These are phyloP conservation scores for Spilogale gracilis DNA, from an alignment of 2,113 vertebrate genomes.

Conservation along the genomic window DNA sequence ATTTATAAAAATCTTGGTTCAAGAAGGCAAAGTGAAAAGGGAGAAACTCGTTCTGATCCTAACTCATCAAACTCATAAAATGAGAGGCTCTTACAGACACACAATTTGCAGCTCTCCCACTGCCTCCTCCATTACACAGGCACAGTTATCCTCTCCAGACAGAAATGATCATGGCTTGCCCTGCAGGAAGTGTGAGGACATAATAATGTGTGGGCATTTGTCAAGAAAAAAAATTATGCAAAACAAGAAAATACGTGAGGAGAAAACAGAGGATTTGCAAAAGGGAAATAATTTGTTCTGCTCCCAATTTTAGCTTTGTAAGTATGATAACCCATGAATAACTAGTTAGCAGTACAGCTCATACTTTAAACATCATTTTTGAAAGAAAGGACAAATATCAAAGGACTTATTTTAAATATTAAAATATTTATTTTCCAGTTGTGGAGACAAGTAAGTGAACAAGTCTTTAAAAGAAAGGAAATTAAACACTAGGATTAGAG, in stretches of 20 bases:
- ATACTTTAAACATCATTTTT: conserved; percentile 28
- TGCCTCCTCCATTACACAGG: not conserved
- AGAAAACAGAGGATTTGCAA: conserved; percentile 69
- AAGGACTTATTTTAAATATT: not conserved
- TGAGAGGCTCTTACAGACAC: not conserved
- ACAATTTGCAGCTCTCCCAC: not conserved
- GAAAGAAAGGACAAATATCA: conserved; percentile 49
- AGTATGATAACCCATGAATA: conserved; percentile 34
- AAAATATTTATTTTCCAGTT: not conserved
- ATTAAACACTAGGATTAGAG: not conserved
- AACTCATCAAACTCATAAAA: not conserved
- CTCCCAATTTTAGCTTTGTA: conserved; percentile 37
- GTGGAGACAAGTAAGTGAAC: not conserved
- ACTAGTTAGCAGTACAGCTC: not conserved
- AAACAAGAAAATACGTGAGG: not conserved
- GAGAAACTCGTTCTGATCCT: not conserved
- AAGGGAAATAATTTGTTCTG: conserved; percentile 33
- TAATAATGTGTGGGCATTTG: not conserved
- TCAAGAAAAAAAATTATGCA: not conserved
- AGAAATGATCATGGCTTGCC: conserved; percentile 54
- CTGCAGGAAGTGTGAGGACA: not conserved
- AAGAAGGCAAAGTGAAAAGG: conserved; percentile 28
- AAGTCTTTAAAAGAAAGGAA: not conserved
- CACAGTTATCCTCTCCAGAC: not conserved
- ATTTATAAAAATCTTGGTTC: conserved; percentile 44